Percentiles rank a stretch among this genome's conserved stretches.
Conservation (phyloP, 2,888 invertebrate genomes). For the Augiades crinisus region DNA sequence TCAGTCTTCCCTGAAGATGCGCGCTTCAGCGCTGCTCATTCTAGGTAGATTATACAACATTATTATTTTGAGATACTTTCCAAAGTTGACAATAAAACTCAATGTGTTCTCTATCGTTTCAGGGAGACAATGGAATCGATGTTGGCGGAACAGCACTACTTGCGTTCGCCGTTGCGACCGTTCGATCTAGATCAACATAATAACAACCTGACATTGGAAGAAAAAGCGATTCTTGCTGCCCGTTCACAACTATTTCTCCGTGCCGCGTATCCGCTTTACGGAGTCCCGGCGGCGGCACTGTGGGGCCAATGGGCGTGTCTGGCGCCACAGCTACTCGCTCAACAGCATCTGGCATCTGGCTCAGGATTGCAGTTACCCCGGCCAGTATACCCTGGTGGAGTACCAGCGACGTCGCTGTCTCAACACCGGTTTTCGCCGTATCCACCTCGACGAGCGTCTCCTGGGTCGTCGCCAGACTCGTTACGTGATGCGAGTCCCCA, state of each 20-base stretch:
- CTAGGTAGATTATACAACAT: constrained; percentile 68
- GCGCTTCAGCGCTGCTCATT: constrained; percentile 75
- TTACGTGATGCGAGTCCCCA: constrained; percentile 77
- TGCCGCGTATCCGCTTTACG: constrained; percentile 84
- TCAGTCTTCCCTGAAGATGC: constrained; percentile 77
- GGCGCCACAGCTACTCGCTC: constrained; percentile 84
- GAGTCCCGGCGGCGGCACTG: constrained; percentile 79
- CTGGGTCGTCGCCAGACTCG: constrained; percentile 83
- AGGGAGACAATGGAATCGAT: constrained; percentile 96
- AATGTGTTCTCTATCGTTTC: constrained; percentile 45
- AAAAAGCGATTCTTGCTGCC: constrained; percentile 89
- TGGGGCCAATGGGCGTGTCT: constrained; percentile 89
- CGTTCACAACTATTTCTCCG: constrained; percentile 88
- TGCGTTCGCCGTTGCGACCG: constrained; percentile 88
- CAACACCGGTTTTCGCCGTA: constrained; percentile 84
- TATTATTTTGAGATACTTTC: constrained; percentile 25
- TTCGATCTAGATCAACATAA: constrained; percentile 87
- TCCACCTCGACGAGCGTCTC: constrained; percentile 72
- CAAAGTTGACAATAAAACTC: constrained; percentile 12
- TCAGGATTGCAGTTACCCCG: constrained; percentile 73
- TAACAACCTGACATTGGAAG: constrained; percentile 87
- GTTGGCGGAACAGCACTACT: constrained; percentile 91
- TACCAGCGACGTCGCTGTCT: constrained; percentile 56
- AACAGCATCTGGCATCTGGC: constrained; percentile 83
- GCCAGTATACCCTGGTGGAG: constrained; percentile 71